Evolutionary conservation across 2,797 vertebrate genomes (phyloP), one percentile per base, ranked within the genome.

Genomic region (Sebastes reedi): DNA sequence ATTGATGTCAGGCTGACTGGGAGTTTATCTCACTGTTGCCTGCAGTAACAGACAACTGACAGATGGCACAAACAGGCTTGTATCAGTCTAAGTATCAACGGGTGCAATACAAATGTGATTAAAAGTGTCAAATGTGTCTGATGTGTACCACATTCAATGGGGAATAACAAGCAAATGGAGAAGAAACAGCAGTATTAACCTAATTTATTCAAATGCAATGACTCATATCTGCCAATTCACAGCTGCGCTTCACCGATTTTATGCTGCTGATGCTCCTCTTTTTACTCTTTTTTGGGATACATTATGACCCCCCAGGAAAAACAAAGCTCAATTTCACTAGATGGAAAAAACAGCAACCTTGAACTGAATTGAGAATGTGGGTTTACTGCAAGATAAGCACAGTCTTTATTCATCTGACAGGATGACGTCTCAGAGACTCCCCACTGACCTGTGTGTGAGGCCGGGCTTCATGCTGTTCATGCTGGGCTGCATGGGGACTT

Each of bases 381-480:
- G 3, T 73, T 64, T 18, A 42, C 25, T 12, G 70, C 1, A 6
- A 67, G 62, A 64, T 36, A 54, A 55, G 68, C 22, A 4, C 27
- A 3, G 42, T 6, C 34, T 86, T 68, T 59, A 24, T 25, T 77
- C 24, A 24, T 24, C 29, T 64, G 81, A 55, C 78, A 18, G 75
- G 75, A 65, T 68, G 25, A 54, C 25, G 75, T 80, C 46, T 76
- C 66, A 6, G n/a, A 32, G 75, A 20, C 55, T 55, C 78, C 77
- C 75, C 66, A 89, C 97, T 97, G 93, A 99, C 98, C 98, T 97
- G 93, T 99, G 99, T 18, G 99, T 99, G 93, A 99, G 97, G 89
- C 97, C 96, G 75, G 98, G 98, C 96, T 99, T 99, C 98, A 99
- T 99, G 96, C 97, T 98, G 97, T 96, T 99, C 97, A 99, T 98